phyloP scores from a whole-genome alignment of 2,113 vertebrate species.

The Girardinichthys multiradiatus region DNA sequence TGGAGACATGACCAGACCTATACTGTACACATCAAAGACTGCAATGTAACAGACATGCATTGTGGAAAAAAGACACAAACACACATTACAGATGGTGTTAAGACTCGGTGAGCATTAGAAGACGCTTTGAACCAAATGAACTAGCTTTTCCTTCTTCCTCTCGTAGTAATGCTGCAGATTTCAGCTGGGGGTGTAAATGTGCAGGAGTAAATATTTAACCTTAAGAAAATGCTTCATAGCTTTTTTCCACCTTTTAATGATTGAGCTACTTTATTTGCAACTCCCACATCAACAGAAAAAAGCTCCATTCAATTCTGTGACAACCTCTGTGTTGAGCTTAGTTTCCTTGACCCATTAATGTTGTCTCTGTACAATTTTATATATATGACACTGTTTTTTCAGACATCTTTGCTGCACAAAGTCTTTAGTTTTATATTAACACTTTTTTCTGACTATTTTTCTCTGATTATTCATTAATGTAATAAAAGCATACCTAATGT shows the following conservation, averaged over 20 bases:
- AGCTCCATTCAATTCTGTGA: too few relatives aligned
- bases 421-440: background rate
- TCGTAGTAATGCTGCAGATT: background rate
- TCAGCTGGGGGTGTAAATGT: background rate
- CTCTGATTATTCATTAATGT: background rate
- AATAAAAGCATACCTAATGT: background rate
- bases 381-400: background rate
- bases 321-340: background rate
- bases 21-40: slow-evolving; percentile 67
- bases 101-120: slow-evolving; percentile 35
- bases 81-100: slow-evolving; percentile 42
- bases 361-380: background rate
- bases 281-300: background rate
- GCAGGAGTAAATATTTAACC: background rate
- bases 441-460: background rate
- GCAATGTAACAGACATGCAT: slow-evolving; percentile 19
- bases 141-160: background rate
- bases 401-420: background rate
- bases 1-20: slow-evolving; percentile 63
- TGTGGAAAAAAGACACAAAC: slow-evolving; percentile 8
- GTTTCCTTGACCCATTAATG: background rate
- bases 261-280: background rate
- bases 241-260: background rate
- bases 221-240: background rate
- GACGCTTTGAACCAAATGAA: slow-evolving; percentile 42